Conservation (phyloP, 2,113 vertebrate genomes). For the Etheostoma cragini region DNA sequence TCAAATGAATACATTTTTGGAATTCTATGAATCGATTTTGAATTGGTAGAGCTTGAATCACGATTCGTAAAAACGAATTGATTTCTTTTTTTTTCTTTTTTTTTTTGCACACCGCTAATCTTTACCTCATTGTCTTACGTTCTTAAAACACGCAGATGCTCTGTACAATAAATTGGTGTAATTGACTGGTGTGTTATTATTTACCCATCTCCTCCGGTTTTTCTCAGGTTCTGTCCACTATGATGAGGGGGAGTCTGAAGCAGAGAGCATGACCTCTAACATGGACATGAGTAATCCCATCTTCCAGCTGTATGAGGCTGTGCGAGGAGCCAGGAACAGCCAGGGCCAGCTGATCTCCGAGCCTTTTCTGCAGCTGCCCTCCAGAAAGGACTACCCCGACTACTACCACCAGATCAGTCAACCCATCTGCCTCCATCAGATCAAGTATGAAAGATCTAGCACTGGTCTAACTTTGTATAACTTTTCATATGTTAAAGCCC, state of each 20-base stretch:
- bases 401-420: slow-evolving; percentile 97
- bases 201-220: not conserved
- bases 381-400: slow-evolving; percentile 97
- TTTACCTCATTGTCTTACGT: not conserved
- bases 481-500: not conserved
- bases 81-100: no score
- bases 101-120: slow-evolving; percentile 1
- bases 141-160: not conserved
- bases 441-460: slow-evolving; percentile 87
- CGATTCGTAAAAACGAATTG: no score
- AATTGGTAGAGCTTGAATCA: no score
- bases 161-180: not conserved
- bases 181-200: not conserved
- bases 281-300: slow-evolving; percentile 96
- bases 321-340: slow-evolving; percentile 94
- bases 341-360: slow-evolving; percentile 97
- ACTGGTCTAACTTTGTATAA: not conserved
- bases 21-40: no score
- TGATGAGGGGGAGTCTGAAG: slow-evolving; percentile 96
- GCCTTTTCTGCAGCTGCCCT: slow-evolving; percentile 96
- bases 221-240: slow-evolving; percentile 87
- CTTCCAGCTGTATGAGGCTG: slow-evolving; percentile 96
- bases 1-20: no score
- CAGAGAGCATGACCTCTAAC: slow-evolving; percentile 94
- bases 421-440: slow-evolving; percentile 94